A percentile compares a stretch with the other conserved stretches of the same genome.
These are phyloP conservation scores for Stegostoma tigrinum DNA, from an alignment of 2,113 vertebrate species.

Conservation along the genomic window DNA sequence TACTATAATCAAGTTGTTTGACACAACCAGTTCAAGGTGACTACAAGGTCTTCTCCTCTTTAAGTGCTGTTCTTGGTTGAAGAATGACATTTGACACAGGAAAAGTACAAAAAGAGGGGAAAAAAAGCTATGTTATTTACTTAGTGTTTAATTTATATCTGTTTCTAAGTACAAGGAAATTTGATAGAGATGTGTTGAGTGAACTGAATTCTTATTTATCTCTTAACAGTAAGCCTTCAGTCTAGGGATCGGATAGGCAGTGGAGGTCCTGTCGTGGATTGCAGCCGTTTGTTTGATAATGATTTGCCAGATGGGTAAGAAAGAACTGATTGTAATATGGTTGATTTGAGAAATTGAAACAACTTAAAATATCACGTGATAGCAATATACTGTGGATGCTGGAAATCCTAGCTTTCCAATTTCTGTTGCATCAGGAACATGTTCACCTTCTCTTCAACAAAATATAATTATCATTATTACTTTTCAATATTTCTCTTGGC, in stretches of 20 bases:
- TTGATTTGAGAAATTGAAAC: background rate
- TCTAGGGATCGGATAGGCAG: slow-evolving; percentile 89
- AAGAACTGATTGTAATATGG: background rate
- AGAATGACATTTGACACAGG: background rate
- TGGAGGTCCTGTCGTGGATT: slow-evolving; percentile 89
- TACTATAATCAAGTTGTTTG: background rate
- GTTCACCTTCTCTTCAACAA: background rate
- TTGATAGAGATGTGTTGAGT: slow-evolving; percentile 36
- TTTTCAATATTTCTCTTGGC: background rate
- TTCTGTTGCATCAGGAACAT: background rate
- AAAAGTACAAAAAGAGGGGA: background rate
- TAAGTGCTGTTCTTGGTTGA: background rate
- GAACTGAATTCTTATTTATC: slow-evolving; percentile 46
- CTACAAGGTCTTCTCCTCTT: background rate
- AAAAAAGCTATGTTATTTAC: background rate
- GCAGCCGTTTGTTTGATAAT: slow-evolving; percentile 89
- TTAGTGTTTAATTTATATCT: slow-evolving; percentile 40
- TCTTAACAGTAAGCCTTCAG: slow-evolving; percentile 82
- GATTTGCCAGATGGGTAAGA: slow-evolving; percentile 90
- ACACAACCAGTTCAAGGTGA: background rate
- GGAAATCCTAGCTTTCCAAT: background rate
- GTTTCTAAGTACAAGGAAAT: slow-evolving; percentile 36
- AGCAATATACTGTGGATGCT: background rate
- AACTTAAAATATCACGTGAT: background rate
- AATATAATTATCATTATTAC: background rate